phyloP scores from a whole-genome alignment of 2,113 vertebrate genomes.

The Aramus guarauna region DNA sequence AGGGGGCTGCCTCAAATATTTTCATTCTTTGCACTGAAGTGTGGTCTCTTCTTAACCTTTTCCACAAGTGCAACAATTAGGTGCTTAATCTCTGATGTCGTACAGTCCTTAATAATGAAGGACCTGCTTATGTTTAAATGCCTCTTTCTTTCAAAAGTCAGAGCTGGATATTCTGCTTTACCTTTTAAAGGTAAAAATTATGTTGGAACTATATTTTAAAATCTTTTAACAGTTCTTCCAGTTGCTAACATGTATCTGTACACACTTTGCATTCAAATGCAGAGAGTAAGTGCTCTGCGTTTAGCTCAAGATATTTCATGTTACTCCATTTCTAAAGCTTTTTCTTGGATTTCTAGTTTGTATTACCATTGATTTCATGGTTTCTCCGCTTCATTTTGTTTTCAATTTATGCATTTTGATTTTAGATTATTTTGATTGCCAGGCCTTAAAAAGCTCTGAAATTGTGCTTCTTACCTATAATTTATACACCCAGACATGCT shows the following conservation, averaged over 20 bases:
- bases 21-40: background rate
- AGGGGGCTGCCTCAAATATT: background rate
- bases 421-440: background rate
- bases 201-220: background rate
- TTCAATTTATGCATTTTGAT: background rate
- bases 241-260: rapidly evolving
- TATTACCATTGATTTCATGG: background rate
- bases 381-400: background rate
- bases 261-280: background rate
- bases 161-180: background rate
- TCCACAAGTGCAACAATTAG: background rate
- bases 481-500: background rate
- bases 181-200: background rate
- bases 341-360: background rate
- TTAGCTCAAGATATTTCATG: background rate
- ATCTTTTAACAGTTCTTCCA: background rate
- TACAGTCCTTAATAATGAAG: background rate
- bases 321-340: background rate
- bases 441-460: background rate
- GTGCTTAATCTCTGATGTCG: background rate
- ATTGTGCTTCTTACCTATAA: background rate
- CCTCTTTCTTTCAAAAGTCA: background rate
- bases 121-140: background rate
- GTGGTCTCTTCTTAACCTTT: background rate
- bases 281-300: background rate